phyloP scores from a whole-genome alignment of 2,113 vertebrate species.

The Oryzias javanicus region DNA sequence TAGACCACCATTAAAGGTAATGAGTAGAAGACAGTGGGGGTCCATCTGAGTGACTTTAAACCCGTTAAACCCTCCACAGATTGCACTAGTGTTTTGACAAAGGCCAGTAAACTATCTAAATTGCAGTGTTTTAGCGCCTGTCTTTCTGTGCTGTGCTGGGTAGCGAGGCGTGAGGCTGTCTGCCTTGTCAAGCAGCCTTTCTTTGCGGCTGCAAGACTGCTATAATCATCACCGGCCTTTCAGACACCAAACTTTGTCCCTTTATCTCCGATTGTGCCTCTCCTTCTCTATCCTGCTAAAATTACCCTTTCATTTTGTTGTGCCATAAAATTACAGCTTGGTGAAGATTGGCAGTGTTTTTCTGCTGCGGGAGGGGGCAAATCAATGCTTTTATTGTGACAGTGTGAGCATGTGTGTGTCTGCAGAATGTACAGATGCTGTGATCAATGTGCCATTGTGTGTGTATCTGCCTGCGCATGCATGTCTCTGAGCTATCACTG shows the following conservation, averaged over 20 bases:
- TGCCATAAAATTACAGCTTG: conserved; percentile 98
- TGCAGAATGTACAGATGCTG: conserved; percentile 58
- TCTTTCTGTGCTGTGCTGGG: conserved; percentile 57
- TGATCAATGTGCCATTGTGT: conserved; percentile 61
- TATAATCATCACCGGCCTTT: conserved; percentile 88
- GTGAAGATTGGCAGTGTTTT: conserved; percentile 97
- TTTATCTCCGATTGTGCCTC: conserved; percentile 94
- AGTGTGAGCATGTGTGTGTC: conserved; percentile 18
- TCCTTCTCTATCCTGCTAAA: conserved; percentile 88
- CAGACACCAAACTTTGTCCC: conserved; percentile 80
- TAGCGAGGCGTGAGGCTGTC: conserved; percentile 68
- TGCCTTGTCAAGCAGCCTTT: conserved; percentile 76
- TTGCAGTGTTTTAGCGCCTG: conserved; percentile 75
- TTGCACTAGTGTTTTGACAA: conserved; percentile 76
- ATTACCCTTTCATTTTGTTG: conserved; percentile 99
- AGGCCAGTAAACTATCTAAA: conserved; percentile 81
- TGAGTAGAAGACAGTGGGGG: conserved; percentile 31
- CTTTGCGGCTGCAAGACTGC: conserved; percentile 71
- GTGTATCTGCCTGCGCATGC: conserved; percentile 26
- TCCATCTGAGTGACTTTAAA: conserved; percentile 73
- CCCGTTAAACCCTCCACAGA: conserved; percentile 75
- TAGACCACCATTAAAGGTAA: conserved; percentile 25
- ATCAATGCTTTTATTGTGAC: conserved; percentile 95
- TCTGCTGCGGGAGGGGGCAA: conserved; percentile 80
- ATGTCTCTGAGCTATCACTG: conserved; percentile 58